Percentiles rank a stretch among this genome's conserved stretches.
phyloP scores from a whole-genome alignment of 2,113 vertebrate genomes.

The Psephotus haematonotus region DNA sequence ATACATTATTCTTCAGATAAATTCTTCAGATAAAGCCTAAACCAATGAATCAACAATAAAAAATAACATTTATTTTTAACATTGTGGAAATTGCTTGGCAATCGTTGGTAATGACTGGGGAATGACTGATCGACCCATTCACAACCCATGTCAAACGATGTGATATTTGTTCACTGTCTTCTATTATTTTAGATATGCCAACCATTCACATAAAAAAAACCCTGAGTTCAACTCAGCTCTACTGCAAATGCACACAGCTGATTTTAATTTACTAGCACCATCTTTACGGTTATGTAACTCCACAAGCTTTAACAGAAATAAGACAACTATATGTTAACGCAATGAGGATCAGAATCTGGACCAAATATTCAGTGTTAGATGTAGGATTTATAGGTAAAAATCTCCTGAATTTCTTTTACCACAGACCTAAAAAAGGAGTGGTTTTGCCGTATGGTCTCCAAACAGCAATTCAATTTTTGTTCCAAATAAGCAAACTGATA shows the following conservation, averaged over 20 bases:
- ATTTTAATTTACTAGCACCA: background rate
- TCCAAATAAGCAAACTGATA: background rate
- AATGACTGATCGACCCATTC: background rate
- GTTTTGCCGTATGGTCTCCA: background rate
- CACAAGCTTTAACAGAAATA: background rate
- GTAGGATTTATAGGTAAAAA: background rate
- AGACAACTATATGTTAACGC: background rate
- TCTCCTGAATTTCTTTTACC: background rate
- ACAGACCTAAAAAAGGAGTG: background rate
- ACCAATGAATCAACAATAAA: background rate
- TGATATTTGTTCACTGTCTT: background rate
- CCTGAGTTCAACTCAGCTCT: background rate
- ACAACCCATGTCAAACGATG: background rate
- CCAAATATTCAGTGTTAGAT: background rate
- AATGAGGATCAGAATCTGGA: background rate
- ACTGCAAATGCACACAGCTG: background rate
- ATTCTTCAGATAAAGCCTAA: background rate
- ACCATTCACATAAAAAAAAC: background rate
- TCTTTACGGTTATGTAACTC: background rate
- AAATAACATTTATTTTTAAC: background rate
- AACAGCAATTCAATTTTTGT: background rate
- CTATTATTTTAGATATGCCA: background rate
- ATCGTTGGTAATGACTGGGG: rapidly evolving
- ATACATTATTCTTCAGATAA: background rate
- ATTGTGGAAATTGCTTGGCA: background rate